Base-by-base conservation (phyloP, 2,888 invertebrate genomes). In the Mamestra brassicae region DNA sequence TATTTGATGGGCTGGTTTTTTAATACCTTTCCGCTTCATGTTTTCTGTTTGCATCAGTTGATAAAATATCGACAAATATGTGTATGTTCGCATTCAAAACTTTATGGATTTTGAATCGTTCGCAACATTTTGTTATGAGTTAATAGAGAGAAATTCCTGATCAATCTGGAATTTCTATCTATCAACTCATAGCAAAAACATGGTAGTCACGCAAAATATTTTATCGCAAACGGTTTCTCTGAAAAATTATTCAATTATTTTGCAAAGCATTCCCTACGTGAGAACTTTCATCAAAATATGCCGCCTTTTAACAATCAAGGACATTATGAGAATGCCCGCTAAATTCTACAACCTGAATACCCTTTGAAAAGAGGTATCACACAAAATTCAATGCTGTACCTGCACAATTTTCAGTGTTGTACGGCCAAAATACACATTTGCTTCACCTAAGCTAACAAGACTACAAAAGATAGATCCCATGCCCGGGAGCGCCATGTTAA, bases 391-490 rank as follows among this genome's bases (percentile, higher is more conserved):
- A 66, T 72, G 60, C 71, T 61, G 47, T 72, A 70, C 68, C 61
- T 79, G 76, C 55, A 77, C 73, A 84, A 74, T 81, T 75, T 71
- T 63, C 71, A 57, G 52, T 62, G 70, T 72, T 78, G 74, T 72
- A 60, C 64, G 66, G 64, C 63, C 68, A 83, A 84, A 87, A 82
- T 81, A 85, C 78, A 87, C 81, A 84, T 85, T 79, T 75, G 71
- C 74, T 81, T 71, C 83, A 73, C 84, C 86, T 85, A 87, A 86
- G 84, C 84, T 86, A 88, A 88, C 87, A 87, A 71, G 80, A 79
- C 76, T 76, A 86, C 87, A 87, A 84, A 88, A 86, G 85, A 82
- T 78, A 63, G 83, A 74, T 71, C 83, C 65, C 74, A 74, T 78
- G 78, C 78, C 73, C 71, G 64, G 81, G 80, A 81, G 79, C 83